Evolutionary conservation across 1,140 invertebrate species (phyloP).

Genomic region (Galleria mellonella): DNA sequence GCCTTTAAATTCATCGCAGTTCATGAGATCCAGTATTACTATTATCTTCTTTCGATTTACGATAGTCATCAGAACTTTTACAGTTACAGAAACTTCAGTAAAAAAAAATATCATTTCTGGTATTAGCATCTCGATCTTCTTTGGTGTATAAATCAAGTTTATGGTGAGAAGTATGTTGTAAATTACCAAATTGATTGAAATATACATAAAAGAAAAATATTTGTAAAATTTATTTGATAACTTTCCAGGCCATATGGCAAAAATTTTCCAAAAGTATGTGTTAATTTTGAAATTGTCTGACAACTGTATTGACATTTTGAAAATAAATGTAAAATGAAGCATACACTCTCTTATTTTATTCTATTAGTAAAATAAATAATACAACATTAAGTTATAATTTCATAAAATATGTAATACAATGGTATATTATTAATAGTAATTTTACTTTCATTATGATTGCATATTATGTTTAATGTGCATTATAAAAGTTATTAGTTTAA

Average conservation of each 20-base stretch:
- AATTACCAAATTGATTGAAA: constrained; percentile 25
- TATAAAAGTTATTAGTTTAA: no score
- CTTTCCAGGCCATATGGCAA: constrained; percentile 36
- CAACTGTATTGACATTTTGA: neutral
- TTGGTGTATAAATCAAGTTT: constrained; percentile 38
- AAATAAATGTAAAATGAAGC: no score
- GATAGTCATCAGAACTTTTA: constrained; percentile 40
- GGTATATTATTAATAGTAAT: no score
- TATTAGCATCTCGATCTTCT: constrained; percentile 38
- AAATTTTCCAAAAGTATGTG: constrained; percentile 30
- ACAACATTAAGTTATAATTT: no score
- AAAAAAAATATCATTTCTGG: constrained; percentile 51
- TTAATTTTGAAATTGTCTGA: constrained; percentile 34
- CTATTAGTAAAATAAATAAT: no score
- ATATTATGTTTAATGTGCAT: no score
- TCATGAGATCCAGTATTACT: constrained; percentile 27
- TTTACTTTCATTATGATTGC: no score
- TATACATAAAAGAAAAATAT: constrained; percentile 34
- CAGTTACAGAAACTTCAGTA: constrained; percentile 31
- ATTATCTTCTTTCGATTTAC: constrained; percentile 34
- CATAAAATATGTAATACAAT: no score
- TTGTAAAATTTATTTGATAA: constrained; percentile 26
- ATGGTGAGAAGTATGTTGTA: constrained; percentile 38
- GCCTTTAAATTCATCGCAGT: constrained; percentile 35
- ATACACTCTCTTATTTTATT: no score